A percentile compares a stretch with the other conserved stretches of the same genome.
Evolutionary conservation across 2,888 invertebrate genomes (phyloP).

Genomic region (Gasteruption jaculator): DNA sequence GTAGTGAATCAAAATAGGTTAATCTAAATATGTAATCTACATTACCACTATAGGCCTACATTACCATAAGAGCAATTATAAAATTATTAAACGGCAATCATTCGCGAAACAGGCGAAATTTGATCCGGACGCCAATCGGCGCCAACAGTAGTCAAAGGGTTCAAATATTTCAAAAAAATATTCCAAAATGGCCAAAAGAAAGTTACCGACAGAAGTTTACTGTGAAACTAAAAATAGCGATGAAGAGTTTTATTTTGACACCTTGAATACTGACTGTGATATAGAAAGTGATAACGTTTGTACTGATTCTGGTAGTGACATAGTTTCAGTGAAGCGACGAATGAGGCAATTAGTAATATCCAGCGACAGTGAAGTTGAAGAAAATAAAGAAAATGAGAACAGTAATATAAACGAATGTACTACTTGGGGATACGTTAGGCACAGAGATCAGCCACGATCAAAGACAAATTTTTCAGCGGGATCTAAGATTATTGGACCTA

Average conservation of each 20-base stretch:
- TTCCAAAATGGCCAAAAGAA: constrained; percentile 13
- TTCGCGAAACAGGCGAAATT: constrained; percentile 14
- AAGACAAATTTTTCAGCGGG: constrained; percentile 11
- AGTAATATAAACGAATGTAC: constrained; percentile 10
- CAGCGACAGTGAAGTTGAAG: constrained; percentile 8
- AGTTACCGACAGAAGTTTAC: constrained; percentile 13
- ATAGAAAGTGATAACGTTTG: constrained; percentile 11
- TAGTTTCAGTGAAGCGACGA: constrained; percentile 9
- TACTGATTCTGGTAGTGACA: constrained; percentile 10
- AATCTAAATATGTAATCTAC: no score
- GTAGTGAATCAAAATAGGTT: no score
- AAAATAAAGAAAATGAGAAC: constrained; percentile 9
- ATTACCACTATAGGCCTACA: constrained; percentile 8
- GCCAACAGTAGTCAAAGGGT: constrained; percentile 15
- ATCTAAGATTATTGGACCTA: constrained; percentile 12
- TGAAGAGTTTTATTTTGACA: constrained; percentile 12
- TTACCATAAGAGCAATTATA: constrained; percentile 16
- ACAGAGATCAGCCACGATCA: constrained; percentile 1
- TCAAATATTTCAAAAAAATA: constrained; percentile 13
- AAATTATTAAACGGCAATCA: constrained; percentile 15
- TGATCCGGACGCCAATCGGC: constrained; percentile 12
- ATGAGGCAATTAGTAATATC: constrained; percentile 6
- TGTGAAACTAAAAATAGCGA: constrained; percentile 10
- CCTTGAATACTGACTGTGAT: constrained; percentile 12
- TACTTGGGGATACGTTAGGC: constrained; percentile 6